phyloP scores from a whole-genome alignment of 2,113 vertebrate genomes.

The Passer domesticus region DNA sequence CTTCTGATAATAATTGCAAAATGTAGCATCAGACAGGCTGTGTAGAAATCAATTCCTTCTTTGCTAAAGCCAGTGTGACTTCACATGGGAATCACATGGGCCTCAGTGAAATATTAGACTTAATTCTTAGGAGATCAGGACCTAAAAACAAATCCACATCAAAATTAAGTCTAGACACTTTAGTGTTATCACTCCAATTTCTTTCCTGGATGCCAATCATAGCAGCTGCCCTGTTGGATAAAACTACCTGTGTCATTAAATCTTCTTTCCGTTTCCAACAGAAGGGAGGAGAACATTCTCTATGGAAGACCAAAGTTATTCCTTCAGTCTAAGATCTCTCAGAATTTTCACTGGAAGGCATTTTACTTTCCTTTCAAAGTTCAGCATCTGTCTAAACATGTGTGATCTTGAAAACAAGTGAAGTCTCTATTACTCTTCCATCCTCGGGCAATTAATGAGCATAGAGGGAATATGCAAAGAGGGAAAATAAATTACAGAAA shows the following conservation, averaged over 20 bases:
- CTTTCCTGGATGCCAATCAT: neutral
- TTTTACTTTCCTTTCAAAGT: conserved; percentile 27
- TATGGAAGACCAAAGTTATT: neutral
- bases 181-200: neutral
- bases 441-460: conserved; percentile 9
- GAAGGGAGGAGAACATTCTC: neutral
- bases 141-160: neutral
- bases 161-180: neutral
- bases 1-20: neutral
- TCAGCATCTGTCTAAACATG: conserved; percentile 29
- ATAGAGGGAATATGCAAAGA: conserved; percentile 15
- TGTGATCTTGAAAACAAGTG: neutral
- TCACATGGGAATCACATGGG: neutral
- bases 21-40: neutral
- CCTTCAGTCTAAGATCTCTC: neutral
- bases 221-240: neutral
- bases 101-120: neutral
- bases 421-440: conserved; percentile 26
- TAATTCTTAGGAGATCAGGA: neutral
- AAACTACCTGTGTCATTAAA: neutral
- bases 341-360: neutral
- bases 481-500: conserved; percentile 60
- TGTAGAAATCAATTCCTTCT: neutral
- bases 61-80: neutral
- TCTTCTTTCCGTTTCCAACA: neutral